These are phyloP conservation scores for Drosophila pegasa DNA, from an alignment of 2,888 invertebrate species.

Conservation along the genomic window DNA sequence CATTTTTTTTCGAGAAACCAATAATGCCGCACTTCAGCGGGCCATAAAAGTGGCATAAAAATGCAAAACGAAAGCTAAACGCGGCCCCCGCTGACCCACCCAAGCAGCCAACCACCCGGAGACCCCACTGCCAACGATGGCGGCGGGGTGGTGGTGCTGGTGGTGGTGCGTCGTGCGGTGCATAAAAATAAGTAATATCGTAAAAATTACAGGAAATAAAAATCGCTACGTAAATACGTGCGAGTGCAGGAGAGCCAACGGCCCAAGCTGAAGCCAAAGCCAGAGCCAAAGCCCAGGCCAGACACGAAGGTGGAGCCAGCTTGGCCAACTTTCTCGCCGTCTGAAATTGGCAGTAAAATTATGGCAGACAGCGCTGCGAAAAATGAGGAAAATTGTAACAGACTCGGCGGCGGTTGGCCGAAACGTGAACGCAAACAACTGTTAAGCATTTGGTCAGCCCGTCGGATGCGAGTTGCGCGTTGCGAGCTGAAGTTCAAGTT, in stretches of 20 bases:
- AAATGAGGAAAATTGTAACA: slow-evolving; percentile 64
- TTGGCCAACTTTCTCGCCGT: slow-evolving; percentile 69
- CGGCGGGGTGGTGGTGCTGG: not conserved
- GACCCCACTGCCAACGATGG: slow-evolving; percentile 15
- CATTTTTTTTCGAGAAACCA: slow-evolving; percentile 64
- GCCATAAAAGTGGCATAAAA: slow-evolving; percentile 74
- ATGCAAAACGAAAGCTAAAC: slow-evolving; percentile 74
- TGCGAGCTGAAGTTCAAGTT: slow-evolving; percentile 63
- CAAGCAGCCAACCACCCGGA: slow-evolving; percentile 17
- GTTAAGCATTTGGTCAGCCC: slow-evolving; percentile 32
- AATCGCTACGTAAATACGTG: slow-evolving; percentile 75
- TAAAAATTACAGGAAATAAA: slow-evolving; percentile 79
- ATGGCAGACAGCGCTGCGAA: slow-evolving; percentile 57
- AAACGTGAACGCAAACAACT: not conserved
- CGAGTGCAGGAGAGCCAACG: slow-evolving; percentile 60
- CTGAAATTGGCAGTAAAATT: slow-evolving; percentile 74
- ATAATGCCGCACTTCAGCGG: slow-evolving; percentile 64
- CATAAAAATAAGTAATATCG: slow-evolving; percentile 80
- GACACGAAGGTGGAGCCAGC: slow-evolving; percentile 11
- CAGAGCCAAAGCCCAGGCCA: slow-evolving; percentile 7
- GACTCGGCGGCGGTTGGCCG: slow-evolving; percentile 32
- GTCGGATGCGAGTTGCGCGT: slow-evolving; percentile 46
- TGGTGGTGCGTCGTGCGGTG: slow-evolving; percentile 65
- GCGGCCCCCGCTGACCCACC: slow-evolving; percentile 48
- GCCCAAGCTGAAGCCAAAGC: not conserved